phyloP scores from a whole-genome alignment of 30 jellyfish, hydroid and myxozoan genomes.

The Nemopilema nomurai region DNA sequence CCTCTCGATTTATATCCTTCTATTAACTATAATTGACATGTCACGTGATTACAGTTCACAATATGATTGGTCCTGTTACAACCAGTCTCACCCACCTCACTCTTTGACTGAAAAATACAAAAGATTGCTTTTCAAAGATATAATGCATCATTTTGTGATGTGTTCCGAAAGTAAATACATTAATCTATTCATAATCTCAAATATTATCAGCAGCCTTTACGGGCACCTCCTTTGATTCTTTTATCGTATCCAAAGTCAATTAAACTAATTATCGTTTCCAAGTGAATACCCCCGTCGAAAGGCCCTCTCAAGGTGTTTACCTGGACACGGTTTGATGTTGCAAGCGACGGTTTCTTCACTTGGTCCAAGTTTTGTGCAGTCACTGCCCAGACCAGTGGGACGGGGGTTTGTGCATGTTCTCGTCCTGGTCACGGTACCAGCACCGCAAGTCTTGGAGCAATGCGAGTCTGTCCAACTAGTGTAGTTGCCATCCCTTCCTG shows the following conservation, averaged over 20 bases:
- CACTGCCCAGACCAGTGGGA: slow-evolving; percentile 48
- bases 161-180: no score
- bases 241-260: no score
- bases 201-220: no score
- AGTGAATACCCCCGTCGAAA: no score
- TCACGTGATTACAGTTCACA: background rate
- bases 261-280: no score
- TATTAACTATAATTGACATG: background rate
- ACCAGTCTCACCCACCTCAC: no score
- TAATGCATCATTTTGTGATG: no score
- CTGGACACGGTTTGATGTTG: slow-evolving; percentile 22
- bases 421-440: slow-evolving; percentile 23
- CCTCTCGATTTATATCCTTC: background rate
- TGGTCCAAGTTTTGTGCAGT: slow-evolving; percentile 58
- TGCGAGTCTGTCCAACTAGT: slow-evolving; percentile 21
- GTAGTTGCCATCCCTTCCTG: slow-evolving; percentile 51
- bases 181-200: no score
- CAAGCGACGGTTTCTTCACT: slow-evolving; percentile 22
- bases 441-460: slow-evolving; percentile 65
- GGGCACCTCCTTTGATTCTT: no score
- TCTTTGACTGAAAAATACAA: no score
- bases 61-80: background rate
- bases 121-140: no score
- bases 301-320: no score
- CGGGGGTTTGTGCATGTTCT: slow-evolving; percentile 66